Percentiles rank a stretch among this genome's conserved stretches.
phyloP scores from a whole-genome alignment of 2,888 invertebrate species.

The Vandiemenella viatica region DNA sequence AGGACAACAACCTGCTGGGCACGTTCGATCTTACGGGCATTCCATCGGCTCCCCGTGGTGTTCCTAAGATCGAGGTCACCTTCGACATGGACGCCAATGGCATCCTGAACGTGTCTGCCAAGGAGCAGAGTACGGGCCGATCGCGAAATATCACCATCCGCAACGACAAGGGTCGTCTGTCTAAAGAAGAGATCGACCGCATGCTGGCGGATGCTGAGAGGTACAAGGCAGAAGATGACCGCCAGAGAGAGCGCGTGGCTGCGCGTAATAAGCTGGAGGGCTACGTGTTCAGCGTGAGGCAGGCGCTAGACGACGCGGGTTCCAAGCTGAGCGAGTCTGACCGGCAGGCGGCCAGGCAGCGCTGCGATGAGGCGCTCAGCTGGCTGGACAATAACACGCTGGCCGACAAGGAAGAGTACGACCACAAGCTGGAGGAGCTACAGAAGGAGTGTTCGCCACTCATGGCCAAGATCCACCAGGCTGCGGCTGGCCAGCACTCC shows the following conservation, averaged over 20 bases:
- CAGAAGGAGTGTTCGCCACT: conserved; percentile 62
- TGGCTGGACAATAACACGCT: conserved; percentile 72
- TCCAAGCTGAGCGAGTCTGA: conserved; percentile 48
- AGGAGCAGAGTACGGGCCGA: conserved; percentile 50
- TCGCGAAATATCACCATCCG: conserved; percentile 65
- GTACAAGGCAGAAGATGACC: conserved; percentile 56
- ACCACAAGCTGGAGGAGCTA: conserved; percentile 57
- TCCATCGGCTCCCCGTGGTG: conserved; percentile 69
- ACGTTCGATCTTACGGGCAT: conserved; percentile 70
- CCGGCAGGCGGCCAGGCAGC: conserved; percentile 47
- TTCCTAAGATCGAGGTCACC: conserved; percentile 63
- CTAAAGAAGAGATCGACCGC: conserved; percentile 65
- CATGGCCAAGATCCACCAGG: conserved; percentile 68
- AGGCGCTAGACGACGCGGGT: conserved; percentile 29
- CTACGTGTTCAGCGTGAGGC: conserved; percentile 53
- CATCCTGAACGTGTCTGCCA: conserved; percentile 51
- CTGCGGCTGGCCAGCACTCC: conserved; percentile 29
- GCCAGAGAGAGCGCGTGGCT: conserved; percentile 47
- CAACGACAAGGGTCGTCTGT: conserved; percentile 66
- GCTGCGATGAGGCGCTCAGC: conserved; percentile 51
- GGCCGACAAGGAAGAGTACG: conserved; percentile 64
- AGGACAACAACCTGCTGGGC: conserved; percentile 73
- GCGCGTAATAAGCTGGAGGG: conserved; percentile 62
- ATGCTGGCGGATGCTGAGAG: conserved; percentile 62
- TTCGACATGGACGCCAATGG: conserved; percentile 85